A percentile compares a stretch with the other conserved stretches of the same genome.
Conservation (phyloP, 2,888 invertebrate species). For the Himalopsyche kuldschensis region DNA sequence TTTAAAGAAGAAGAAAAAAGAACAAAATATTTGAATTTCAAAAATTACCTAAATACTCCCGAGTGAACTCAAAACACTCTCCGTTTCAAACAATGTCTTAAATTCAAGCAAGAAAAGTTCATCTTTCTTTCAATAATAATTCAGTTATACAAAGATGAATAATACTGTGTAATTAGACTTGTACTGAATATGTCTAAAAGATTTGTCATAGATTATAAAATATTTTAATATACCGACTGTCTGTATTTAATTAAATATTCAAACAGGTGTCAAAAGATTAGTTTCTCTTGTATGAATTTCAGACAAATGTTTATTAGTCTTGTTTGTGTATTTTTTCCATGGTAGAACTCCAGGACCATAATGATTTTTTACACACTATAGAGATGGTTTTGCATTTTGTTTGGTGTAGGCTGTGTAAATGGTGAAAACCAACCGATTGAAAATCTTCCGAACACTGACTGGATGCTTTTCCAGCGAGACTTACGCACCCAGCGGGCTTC, state of each 20-base stretch:
- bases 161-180: too few species aligned
- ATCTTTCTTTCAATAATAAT: not conserved
- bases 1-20: not conserved
- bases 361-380: not conserved
- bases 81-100: not conserved
- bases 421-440: slow-evolving; percentile 94
- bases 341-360: not conserved
- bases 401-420: slow-evolving; percentile 74
- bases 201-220: too few species aligned
- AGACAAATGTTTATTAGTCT: not conserved
- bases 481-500: slow-evolving; percentile 91
- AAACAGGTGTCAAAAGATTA: too few species aligned
- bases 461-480: slow-evolving; percentile 92
- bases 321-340: not conserved
- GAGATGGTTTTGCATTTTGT: not conserved
- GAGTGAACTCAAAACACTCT: not conserved
- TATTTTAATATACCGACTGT: too few species aligned
- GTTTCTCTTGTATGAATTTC: not conserved
- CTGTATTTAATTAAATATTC: too few species aligned
- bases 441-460: slow-evolving; percentile 95
- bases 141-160: not conserved
- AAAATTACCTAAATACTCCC: not conserved
- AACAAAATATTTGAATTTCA: not conserved
- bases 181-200: too few species aligned
- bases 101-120: not conserved